Percentiles rank a stretch among this genome's conserved stretches.
Evolutionary conservation across 2,888 invertebrate species (phyloP).

Genomic region (Plebejus melissa): DNA sequence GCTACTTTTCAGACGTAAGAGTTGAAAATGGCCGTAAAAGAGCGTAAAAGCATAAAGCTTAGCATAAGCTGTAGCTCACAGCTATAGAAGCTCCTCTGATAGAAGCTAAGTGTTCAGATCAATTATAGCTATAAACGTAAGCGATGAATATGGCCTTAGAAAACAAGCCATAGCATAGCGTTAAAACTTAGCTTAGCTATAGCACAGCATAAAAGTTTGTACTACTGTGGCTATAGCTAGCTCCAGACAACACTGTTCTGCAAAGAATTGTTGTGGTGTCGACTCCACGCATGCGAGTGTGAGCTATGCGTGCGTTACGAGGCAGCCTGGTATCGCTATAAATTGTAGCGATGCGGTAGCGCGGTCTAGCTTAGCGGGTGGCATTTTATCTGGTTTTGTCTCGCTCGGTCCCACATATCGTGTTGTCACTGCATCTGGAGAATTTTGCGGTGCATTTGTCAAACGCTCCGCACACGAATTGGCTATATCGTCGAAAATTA

Average conservation of each 20-base stretch:
- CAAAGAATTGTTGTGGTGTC: background rate
- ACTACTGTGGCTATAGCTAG: no score
- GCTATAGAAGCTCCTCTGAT: no score
- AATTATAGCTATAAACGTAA: no score
- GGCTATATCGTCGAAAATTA: slow-evolving; percentile 26
- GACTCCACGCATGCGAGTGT: slow-evolving; percentile 31
- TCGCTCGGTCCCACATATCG: slow-evolving; percentile 36
- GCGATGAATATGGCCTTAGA: no score
- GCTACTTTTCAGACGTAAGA: no score
- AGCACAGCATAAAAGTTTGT: no score
- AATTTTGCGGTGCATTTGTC: slow-evolving; percentile 35
- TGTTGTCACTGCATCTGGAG: slow-evolving; percentile 31
- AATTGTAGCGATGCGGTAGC: slow-evolving; percentile 51
- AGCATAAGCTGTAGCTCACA: no score
- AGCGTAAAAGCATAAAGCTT: no score
- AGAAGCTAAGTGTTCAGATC: no score
- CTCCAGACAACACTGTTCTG: background rate
- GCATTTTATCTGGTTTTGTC: slow-evolving; percentile 50
- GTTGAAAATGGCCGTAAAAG: no score
- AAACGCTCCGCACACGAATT: slow-evolving; percentile 31
- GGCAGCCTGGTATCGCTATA: slow-evolving; percentile 52
- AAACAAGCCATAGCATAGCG: no score
- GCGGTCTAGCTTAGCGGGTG: slow-evolving; percentile 47
- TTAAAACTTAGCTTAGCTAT: no score
- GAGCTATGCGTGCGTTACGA: slow-evolving; percentile 46